phyloP scores from a whole-genome alignment of 35 echinoderm and acorn worm genomes.

The Apostichopus californicus region DNA sequence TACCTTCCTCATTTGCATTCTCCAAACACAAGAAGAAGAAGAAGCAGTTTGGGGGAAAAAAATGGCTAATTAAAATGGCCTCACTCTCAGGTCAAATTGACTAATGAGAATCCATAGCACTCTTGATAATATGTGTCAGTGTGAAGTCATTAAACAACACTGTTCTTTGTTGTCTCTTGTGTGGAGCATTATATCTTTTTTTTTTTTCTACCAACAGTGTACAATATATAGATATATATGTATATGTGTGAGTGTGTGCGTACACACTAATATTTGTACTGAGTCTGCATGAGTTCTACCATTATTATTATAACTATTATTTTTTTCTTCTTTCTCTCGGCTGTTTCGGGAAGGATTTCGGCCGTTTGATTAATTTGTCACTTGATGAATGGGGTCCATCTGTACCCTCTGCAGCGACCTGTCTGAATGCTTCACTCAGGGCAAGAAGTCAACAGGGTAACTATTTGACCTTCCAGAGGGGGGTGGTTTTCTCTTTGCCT shows the following conservation, averaged over 20 bases:
- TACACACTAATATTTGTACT: slow-evolving; percentile 7
- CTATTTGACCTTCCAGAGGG: slow-evolving; percentile 43
- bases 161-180: slow-evolving; percentile 58
- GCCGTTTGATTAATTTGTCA: slow-evolving; percentile 58
- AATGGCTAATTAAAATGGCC: slow-evolving; percentile 59
- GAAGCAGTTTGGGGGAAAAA: neutral
- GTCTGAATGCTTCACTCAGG: slow-evolving; percentile 44
- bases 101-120: slow-evolving; percentile 55
- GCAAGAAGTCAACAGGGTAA: slow-evolving; percentile 53
- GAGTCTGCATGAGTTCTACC: neutral
- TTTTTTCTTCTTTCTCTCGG: neutral
- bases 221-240: neutral
- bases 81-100: slow-evolving; percentile 56
- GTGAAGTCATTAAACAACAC: slow-evolving; percentile 60
- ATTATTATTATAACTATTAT: neutral
- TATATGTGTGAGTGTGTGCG: neutral
- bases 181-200: neutral
- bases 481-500: neutral
- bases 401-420: slow-evolving; percentile 15
- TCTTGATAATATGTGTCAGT: slow-evolving; percentile 44
- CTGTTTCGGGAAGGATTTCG: neutral
- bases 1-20: slow-evolving; percentile 56
- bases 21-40: slow-evolving; percentile 20
- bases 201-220: slow-evolving; percentile 17
- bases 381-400: slow-evolving; percentile 59